A percentile compares a stretch with the other conserved stretches of the same genome.
phyloP scores from a whole-genome alignment of 2,113 vertebrate genomes.

The Sporophila hypoxantha region DNA sequence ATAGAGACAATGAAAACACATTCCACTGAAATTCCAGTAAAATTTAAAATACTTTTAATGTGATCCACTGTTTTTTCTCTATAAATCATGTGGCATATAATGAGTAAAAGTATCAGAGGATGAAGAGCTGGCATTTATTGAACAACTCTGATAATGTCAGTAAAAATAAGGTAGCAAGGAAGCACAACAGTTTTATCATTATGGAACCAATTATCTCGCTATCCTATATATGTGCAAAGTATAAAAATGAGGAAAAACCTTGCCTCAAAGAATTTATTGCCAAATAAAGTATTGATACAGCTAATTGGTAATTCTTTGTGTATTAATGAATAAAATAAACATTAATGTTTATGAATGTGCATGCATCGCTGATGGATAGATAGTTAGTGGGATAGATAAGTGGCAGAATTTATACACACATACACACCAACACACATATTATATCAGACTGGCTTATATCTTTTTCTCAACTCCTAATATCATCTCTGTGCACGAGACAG shows the following conservation, averaged over 20 bases:
- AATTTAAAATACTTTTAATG: neutral
- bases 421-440: neutral
- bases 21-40: neutral
- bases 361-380: neutral
- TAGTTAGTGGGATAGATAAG: neutral
- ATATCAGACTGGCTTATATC: neutral
- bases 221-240: neutral
- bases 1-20: neutral
- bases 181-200: neutral
- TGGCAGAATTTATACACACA: neutral
- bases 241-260: neutral
- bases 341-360: neutral
- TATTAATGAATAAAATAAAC: neutral
- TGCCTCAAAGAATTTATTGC: neutral
- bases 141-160: neutral
- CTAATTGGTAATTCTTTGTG: neutral
- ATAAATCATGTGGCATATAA: neutral
- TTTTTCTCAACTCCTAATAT: constrained; percentile 24
- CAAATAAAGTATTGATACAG: neutral
- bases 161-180: neutral
- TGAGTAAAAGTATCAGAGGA: neutral
- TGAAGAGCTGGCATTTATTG: neutral
- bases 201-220: neutral
- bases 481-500: neutral
- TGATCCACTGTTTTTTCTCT: neutral